Conservation (phyloP, 2,888 invertebrate species). For the Fragum fragum region DNA sequence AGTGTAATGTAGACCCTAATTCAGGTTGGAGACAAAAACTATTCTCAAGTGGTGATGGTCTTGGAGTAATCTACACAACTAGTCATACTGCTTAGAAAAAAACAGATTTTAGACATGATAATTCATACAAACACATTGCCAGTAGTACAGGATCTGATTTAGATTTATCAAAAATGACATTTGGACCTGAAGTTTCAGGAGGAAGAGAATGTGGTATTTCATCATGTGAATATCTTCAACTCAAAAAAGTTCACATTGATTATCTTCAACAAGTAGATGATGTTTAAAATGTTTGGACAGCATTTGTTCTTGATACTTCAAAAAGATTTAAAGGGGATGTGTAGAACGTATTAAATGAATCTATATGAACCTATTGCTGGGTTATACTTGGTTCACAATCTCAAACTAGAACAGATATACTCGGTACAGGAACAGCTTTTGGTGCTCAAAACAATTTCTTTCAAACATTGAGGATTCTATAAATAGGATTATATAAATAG, state of each 20-base stretch:
- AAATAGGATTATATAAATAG: too few relatives aligned
- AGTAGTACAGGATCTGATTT: constrained; percentile 10
- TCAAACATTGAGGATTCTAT: constrained; percentile 42
- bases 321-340: constrained; percentile 32
- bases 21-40: constrained; percentile 21
- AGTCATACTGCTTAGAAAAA: constrained; percentile 6
- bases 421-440: constrained; percentile 36
- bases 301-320: constrained; percentile 27
- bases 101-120: constrained; percentile 26
- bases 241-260: constrained; percentile 13
- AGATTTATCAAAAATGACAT: constrained; percentile 30
- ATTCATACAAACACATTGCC: background rate
- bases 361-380: constrained; percentile 29
- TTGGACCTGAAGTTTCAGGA: constrained; percentile 27
- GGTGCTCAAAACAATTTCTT: constrained; percentile 47
- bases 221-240: constrained; percentile 19
- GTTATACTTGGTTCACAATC: constrained; percentile 33
- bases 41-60: constrained; percentile 28
- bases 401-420: constrained; percentile 38
- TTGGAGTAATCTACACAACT: constrained; percentile 11
- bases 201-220: constrained; percentile 23
- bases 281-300: constrained; percentile 24
- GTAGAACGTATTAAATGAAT: constrained; percentile 40
- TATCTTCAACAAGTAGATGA: constrained; percentile 17
- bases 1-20: constrained; percentile 24